Conservation (phyloP, 2,888 invertebrate genomes). For the Leptura quadrifasciata region DNA sequence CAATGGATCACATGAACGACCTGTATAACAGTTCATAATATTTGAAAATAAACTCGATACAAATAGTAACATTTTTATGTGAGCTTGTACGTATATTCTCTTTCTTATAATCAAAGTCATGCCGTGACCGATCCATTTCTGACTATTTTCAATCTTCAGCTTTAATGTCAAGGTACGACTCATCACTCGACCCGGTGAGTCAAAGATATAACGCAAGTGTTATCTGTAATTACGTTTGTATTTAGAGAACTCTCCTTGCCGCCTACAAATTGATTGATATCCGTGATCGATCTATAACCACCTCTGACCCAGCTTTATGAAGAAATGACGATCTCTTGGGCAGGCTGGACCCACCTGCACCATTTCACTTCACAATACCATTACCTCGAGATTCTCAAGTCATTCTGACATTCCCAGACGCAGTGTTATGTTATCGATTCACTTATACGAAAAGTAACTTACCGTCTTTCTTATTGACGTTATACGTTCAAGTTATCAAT, state of each 20-base stretch:
- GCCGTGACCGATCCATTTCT: conserved; percentile 23
- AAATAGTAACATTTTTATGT: not conserved
- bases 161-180: conserved; percentile 10
- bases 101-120: conserved; percentile 17
- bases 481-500: conserved; percentile 53
- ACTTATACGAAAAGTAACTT: conserved; percentile 55
- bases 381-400: conserved; percentile 46
- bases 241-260: conserved; percentile 60
- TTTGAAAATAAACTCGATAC: no score
- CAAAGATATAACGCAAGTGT: conserved; percentile 53
- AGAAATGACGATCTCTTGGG: conserved; percentile 25
- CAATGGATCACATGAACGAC: no score
- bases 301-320: conserved; percentile 41
- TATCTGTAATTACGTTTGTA: conserved; percentile 62
- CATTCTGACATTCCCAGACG: conserved; percentile 58
- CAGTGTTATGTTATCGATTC: conserved; percentile 59
- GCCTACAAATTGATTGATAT: conserved; percentile 64
- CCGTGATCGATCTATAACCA: conserved; percentile 60
- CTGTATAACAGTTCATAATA: no score
- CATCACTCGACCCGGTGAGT: conserved; percentile 52
- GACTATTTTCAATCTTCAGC: conserved; percentile 6
- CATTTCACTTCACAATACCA: conserved; percentile 32
- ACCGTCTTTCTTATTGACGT: conserved; percentile 49
- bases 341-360: conserved; percentile 37
- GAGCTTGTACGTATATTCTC: not conserved